Evolutionary conservation across 2,113 vertebrate species (phyloP), one percentile per base, ranked within the genome.

Genomic region (Globicephala melas): DNA sequence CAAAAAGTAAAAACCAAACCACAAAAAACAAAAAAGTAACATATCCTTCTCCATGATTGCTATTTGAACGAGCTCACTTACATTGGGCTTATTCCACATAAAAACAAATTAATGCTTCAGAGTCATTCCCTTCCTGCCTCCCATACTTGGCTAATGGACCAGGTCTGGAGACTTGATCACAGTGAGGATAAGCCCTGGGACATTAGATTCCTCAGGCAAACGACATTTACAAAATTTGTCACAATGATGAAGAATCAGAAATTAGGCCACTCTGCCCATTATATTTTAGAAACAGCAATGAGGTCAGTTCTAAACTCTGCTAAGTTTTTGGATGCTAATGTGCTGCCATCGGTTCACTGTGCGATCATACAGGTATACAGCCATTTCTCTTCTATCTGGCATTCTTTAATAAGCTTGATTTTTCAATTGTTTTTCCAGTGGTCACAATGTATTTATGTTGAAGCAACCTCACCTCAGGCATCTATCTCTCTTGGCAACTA

Each of bases 231-330:
- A 63, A 80, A 82, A 79, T 76, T 10, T 80, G 20, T 53, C 73
- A 90, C 8, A 81, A 65, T 74, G 38, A 53, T 26, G 41, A 93
- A 92, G 80, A 88, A 38, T 73, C 38, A 71, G 70, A 81, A 96
- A 95, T 28, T 88, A 94, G 89, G 76, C 33, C 81, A 81, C 6
- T 20, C 41, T 93, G 65, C 20, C 74, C 60, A 89, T 81, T 88
- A 62, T 36, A 67, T 84, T 95, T 95, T 58, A 92, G 88, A 97
- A 92, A 60, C 6, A 70, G 60, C 70, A 95, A 55, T 88, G 60
- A 94, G 89, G 89, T 95, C 81, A 55, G 33, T 71, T 88, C 41
- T 77, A 81, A 80, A 90, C 62, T 79, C 58, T 79, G 80, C 25
- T 41, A 79, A 62, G 8, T 63, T 90, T 86, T 50, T 25, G 25